Evolutionary conservation across 2,113 vertebrate species (phyloP), one percentile per base, ranked within the genome.

Genomic region (Peromyscus leucopus): DNA sequence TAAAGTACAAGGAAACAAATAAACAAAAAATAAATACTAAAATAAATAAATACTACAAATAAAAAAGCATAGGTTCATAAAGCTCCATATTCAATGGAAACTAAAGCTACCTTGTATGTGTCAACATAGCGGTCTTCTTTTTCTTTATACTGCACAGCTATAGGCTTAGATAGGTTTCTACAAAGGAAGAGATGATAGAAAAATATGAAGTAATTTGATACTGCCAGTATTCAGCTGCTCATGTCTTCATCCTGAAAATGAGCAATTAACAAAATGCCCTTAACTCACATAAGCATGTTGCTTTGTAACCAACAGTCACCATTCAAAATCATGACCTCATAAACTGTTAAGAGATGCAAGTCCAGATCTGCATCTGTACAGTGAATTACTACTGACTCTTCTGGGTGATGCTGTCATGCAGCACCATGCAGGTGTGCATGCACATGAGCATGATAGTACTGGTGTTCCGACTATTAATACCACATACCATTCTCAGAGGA

Each of bases 111-210:
- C 99, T 98, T 99, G 75, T 99, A 99, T 83, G 99, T 99, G 97
- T 99, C 99, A 96, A 99, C 99, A 10, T 99, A 99, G 42, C 99
- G 99, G 97, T 99, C 99, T 93, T 99, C 99, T 96, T 99, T 99
- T 97, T 99, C 99, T 97, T 99, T 99, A 31, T 99, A 99, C 95
- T 99, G 99, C 76, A 99, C 99, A 31, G 99, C 99, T 33, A 99
- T 99, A 39, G 99, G 99, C 97, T 99, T 99, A 96, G 97, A 98
- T 90, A 99, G 98, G 97, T 99, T 99, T 98, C 99, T 99, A 98
- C 67, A 97, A 97, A 12, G 86, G 67, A 83, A 97, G 22, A 75
- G 85, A 98, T 76, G 22, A 97, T 10, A 61, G 24, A 79, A 86
- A 89, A 86, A 79, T 10, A 89, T 94, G 46, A 79, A 93, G 22